A percentile compares a stretch with the other conserved stretches of the same genome.
These are phyloP conservation scores for Natator depressus DNA, from an alignment of 2,113 vertebrate species.

Conservation along the genomic window DNA sequence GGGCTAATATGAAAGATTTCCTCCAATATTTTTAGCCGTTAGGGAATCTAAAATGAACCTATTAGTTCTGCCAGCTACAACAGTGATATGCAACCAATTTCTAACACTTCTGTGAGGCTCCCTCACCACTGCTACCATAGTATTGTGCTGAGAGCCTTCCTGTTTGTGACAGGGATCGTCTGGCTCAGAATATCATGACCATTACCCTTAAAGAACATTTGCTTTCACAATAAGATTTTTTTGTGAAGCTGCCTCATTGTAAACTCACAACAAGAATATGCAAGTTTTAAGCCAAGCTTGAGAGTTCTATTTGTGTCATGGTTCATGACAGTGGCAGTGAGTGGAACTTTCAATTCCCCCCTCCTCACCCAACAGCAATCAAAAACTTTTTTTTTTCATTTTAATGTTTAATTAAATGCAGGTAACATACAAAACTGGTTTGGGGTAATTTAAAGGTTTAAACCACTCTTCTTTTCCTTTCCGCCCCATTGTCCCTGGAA, in stretches of 20 bases:
- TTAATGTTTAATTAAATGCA: background rate
- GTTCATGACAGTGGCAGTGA: background rate
- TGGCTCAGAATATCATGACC: background rate
- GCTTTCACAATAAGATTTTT: background rate
- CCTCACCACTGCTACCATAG: constrained; percentile 43
- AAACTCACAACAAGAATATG: background rate
- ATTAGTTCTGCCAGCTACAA: background rate
- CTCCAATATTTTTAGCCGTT: background rate
- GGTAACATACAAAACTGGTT: background rate
- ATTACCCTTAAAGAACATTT: constrained; percentile 23
- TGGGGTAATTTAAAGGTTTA: background rate
- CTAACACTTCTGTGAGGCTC: constrained; percentile 25
- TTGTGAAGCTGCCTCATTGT: background rate
- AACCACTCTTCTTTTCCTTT: background rate
- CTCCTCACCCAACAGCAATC: background rate
- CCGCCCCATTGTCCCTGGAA: background rate
- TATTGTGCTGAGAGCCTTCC: constrained; percentile 51
- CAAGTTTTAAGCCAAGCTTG: constrained; percentile 30
- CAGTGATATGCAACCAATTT: constrained; percentile 47
- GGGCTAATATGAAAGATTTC: constrained; percentile 1
- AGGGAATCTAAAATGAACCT: constrained; percentile 36
- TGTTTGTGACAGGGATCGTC: background rate
- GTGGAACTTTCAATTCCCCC: constrained; percentile 4
- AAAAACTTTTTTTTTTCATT: background rate
- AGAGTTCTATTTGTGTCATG: background rate